These are phyloP conservation scores for Entomyzon cyanotis DNA, from an alignment of 2,113 vertebrate species.

Conservation along the genomic window DNA sequence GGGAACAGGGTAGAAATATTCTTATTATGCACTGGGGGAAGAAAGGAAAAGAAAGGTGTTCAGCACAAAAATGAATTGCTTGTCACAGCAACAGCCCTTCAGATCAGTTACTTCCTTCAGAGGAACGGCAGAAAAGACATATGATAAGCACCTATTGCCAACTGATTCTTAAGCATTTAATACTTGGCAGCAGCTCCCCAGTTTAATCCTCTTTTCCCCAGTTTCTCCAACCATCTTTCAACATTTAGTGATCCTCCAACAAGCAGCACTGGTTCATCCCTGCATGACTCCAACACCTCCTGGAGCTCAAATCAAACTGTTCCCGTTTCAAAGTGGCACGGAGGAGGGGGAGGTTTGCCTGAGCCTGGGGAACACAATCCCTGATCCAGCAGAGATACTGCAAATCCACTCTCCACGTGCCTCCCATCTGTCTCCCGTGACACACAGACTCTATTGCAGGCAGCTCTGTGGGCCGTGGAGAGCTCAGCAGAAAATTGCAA, in stretches of 20 bases:
- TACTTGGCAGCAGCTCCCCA: slow-evolving; percentile 15
- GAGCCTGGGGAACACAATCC: background rate
- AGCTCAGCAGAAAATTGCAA: background rate
- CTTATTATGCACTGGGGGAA: background rate
- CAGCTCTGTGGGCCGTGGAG: accelerated
- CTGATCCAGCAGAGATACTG: background rate
- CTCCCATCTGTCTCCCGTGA: background rate
- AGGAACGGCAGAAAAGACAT: background rate
- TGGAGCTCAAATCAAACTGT: background rate
- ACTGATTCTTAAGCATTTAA: background rate
- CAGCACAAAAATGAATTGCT: background rate
- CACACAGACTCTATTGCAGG: background rate
- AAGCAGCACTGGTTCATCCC: background rate
- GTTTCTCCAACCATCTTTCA: slow-evolving; percentile 2
- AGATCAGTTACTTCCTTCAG: background rate
- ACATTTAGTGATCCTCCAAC: background rate
- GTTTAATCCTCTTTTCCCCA: slow-evolving; percentile 36
- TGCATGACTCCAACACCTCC: background rate
- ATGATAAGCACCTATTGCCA: background rate
- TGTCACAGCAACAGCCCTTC: background rate
- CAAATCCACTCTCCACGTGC: background rate
- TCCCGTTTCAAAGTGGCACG: background rate
- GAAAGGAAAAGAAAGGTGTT: background rate
- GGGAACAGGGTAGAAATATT: background rate
- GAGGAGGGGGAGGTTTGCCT: background rate